Evolutionary conservation across 2,888 invertebrate species (phyloP).

Genomic region (Hirtodrosophila alboralis): DNA sequence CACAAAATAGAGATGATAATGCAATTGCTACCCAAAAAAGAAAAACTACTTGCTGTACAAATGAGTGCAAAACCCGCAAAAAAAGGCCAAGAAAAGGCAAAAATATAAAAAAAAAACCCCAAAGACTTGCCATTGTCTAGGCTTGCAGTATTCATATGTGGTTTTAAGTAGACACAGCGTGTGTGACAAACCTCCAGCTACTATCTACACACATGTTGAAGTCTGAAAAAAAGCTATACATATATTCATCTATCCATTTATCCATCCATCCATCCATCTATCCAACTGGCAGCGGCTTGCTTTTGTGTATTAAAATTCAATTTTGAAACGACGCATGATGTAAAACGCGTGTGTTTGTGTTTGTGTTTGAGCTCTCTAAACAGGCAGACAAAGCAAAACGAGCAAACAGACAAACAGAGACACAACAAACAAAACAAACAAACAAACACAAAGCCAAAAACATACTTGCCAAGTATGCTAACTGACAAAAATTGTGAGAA

Average conservation of each 20-base stretch:
- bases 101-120: too few species aligned
- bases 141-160: slow-evolving; percentile 9
- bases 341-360: slow-evolving; percentile 75
- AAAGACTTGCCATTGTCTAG: slow-evolving; percentile 44
- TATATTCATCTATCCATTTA: too few species aligned
- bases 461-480: slow-evolving; percentile 8
- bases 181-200: slow-evolving; percentile 12
- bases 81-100: slow-evolving; percentile 14
- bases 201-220: slow-evolving; percentile 5
- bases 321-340: slow-evolving; percentile 74
- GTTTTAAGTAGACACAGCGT: slow-evolving; percentile 9
- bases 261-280: slow-evolving; percentile 15
- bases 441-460: slow-evolving; percentile 3
- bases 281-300: slow-evolving; percentile 19
- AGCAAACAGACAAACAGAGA: slow-evolving; percentile 6
- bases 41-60: slow-evolving; percentile 8
- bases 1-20: slow-evolving; percentile 18
- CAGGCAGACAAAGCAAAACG: slow-evolving; percentile 36
- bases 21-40: slow-evolving; percentile 12
- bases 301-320: slow-evolving; percentile 81
- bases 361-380: slow-evolving; percentile 66
- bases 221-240: too few species aligned
- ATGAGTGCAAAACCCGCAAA: slow-evolving; percentile 21
- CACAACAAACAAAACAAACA: slow-evolving; percentile 33
- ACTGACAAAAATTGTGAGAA: slow-evolving; percentile 10